Conservation (phyloP, 2,113 vertebrate species). For the Grammomys surdaster region DNA sequence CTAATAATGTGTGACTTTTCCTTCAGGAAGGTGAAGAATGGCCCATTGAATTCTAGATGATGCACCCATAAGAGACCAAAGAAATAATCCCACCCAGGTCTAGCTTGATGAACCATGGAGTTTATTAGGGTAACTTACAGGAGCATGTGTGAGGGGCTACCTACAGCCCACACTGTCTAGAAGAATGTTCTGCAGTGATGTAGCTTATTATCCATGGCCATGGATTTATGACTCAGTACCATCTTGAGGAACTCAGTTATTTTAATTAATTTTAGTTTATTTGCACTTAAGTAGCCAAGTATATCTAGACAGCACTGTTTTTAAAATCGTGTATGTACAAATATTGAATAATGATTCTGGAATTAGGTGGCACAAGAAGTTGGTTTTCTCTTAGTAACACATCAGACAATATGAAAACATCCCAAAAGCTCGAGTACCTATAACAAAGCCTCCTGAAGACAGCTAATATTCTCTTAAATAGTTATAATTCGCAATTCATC, state of each 20-base stretch:
- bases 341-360: neutral
- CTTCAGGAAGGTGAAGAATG: neutral
- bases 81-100: neutral
- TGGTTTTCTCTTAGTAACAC: slow-evolving; percentile 1
- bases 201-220: too few species aligned
- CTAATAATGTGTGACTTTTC: neutral
- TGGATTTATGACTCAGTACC: neutral
- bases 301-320: neutral
- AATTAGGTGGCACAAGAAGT: neutral
- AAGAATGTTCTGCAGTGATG: neutral
- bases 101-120: neutral
- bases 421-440: neutral
- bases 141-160: neutral
- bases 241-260: neutral
- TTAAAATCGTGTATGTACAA: neutral
- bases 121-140: neutral
- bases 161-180: neutral
- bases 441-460: neutral
- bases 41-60: neutral
- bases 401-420: neutral
- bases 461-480: slow-evolving; percentile 5
- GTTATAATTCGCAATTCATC: slow-evolving; percentile 7
- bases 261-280: neutral
- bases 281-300: slow-evolving; percentile 15
- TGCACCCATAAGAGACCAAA: neutral